phyloP scores from a whole-genome alignment of 2,113 vertebrate species.

The Malaclemys terrapin region DNA sequence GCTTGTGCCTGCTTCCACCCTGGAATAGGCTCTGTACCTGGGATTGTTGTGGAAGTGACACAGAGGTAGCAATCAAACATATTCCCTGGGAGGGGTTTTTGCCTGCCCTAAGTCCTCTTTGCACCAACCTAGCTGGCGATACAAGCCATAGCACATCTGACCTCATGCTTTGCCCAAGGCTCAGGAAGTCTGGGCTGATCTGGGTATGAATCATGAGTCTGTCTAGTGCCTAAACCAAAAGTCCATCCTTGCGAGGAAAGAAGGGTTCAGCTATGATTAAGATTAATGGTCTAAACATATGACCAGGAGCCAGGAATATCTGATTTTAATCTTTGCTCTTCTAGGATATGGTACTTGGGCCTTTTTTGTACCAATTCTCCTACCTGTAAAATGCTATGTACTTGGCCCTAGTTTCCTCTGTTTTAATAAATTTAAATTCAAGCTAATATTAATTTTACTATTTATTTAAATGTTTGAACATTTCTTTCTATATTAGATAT shows the following conservation, averaged over 20 bases:
- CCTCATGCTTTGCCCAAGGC: not conserved
- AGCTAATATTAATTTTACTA: not conserved
- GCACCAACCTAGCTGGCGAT: not conserved
- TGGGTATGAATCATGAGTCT: not conserved
- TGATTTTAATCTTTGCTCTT: not conserved
- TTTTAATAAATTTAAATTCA: not conserved
- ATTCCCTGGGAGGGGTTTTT: not conserved
- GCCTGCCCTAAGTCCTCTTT: not conserved
- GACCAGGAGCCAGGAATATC: not conserved
- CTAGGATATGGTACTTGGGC: not conserved
- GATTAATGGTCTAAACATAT: not conserved
- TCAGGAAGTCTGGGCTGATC: not conserved
- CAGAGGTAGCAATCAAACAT: not conserved
- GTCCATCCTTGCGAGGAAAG: not conserved
- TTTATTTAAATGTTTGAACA: not conserved
- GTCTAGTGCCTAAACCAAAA: not conserved
- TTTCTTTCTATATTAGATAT: not conserved
- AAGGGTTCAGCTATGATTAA: not conserved
- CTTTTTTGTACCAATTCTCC: not conserved
- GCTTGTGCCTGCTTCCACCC: not conserved
- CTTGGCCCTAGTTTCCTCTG: not conserved
- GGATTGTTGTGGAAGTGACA: not conserved
- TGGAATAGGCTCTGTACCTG: not conserved
- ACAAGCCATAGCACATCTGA: not conserved
- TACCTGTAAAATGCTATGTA: not conserved